Conservation (phyloP, 2,113 vertebrate species). For the Psittacula cyanocephala region DNA sequence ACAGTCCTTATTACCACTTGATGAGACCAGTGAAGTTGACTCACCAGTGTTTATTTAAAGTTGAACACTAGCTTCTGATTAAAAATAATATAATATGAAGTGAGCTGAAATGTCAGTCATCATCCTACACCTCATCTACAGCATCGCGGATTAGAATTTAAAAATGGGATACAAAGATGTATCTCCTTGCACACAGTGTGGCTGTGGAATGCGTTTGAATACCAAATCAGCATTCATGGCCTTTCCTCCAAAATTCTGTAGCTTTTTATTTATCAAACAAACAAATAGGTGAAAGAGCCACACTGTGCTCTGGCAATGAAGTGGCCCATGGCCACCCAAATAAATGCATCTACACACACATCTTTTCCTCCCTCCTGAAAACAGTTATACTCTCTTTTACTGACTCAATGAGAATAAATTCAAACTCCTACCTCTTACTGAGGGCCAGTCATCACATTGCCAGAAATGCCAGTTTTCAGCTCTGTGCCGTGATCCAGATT, state of each 20-base stretch:
- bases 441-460: neutral
- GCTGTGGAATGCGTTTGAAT: neutral
- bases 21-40: neutral
- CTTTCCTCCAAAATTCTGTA: neutral
- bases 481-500: neutral
- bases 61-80: neutral
- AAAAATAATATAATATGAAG: neutral
- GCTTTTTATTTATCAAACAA: neutral
- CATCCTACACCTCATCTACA: conserved; percentile 18
- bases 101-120: conserved; percentile 1
- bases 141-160: neutral
- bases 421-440: neutral
- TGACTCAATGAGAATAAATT: neutral
- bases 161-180: neutral
- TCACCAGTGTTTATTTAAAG: neutral
- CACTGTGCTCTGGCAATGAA: neutral
- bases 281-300: neutral
- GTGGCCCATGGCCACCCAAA: neutral
- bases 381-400: neutral
- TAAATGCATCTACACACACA: neutral
- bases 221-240: neutral
- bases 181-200: neutral
- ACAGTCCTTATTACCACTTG: neutral
- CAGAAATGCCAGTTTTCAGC: neutral
- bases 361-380: neutral